Base-by-base conservation (phyloP, 2,797 vertebrate species). In the Zenarchopterus dispar region DNA sequence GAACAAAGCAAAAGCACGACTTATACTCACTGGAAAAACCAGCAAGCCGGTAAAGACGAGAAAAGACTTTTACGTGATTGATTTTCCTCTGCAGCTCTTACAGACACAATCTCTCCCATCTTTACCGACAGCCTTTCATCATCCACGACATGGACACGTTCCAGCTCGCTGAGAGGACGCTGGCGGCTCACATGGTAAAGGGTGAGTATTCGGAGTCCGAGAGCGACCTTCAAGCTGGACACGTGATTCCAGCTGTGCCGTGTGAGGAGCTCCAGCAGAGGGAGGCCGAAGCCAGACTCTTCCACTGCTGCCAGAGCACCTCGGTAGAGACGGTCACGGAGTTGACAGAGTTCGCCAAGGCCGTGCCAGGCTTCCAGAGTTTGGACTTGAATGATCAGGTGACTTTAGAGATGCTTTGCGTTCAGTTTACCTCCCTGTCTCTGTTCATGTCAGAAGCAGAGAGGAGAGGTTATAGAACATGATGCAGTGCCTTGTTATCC, bases 81-180 rank as follows among this genome's bases (percentile, higher is more conserved):
- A 21, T 3, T 24, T 11, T 33, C 41, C 9, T 33, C 1, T 36
- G 0, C 41, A 24, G 44, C 21, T 43, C 49, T 21, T 10, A 2
- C 22, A 10, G 17, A 17, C n/a, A 23, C 47, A 4, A 21, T 62
- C 9, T 60, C 42, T 36, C 56, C 19, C 42, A 5, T 72, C 16
- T 64, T 39, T 18, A 46, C 62, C 48, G 28, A n/a, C 82, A 98
- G 96, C 96, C 96, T 8, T 96, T 99, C 49, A 93, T 99, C 75
- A 97, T 98, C 46, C 97, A 98, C 0, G 96, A 99, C 84, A 96
- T 98, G 96, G 96, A 98, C 55, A 97, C 97, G 0, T 84, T 99
- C 79, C 95, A 96, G 56, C 94, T 95, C 78, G 97, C 96, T 0
- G 96, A 98, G 91, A 94, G 89, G 88, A 96, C 95, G 0, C 78